These are phyloP conservation scores for Alauda arvensis DNA, from an alignment of 2,797 vertebrate genomes.

Conservation along the genomic window DNA sequence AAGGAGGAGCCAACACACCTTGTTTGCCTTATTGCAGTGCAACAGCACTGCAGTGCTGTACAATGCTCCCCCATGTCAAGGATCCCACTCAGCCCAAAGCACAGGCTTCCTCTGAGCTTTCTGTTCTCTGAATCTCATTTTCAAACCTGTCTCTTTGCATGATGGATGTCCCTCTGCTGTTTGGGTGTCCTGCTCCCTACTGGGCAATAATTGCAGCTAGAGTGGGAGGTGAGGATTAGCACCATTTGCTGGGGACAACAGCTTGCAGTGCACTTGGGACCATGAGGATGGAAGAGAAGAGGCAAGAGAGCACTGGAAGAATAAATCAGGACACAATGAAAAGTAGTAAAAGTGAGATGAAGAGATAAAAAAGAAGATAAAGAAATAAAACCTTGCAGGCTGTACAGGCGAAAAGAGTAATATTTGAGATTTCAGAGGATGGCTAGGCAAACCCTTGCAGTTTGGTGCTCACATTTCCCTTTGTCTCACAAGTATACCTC, in stretches of 20 bases:
- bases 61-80: rapidly evolving
- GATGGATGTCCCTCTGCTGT: background rate
- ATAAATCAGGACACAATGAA: background rate
- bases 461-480: background rate
- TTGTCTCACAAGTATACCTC: background rate
- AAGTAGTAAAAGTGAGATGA: background rate
- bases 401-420: background rate
- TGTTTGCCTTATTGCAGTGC: background rate
- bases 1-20: background rate
- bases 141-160: background rate
- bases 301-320: background rate
- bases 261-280: background rate
- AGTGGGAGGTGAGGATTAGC: background rate
- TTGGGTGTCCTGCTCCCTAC: background rate
- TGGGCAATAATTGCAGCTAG: background rate
- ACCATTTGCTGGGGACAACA: background rate
- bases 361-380: background rate
- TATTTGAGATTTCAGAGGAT: background rate
- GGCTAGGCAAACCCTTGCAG: background rate
- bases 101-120: background rate
- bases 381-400: background rate
- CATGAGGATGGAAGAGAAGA: background rate
- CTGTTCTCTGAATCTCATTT: background rate
- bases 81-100: background rate
- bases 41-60: rapidly evolving